Evolutionary conservation across 2,888 invertebrate genomes (phyloP).

Genomic region (Chymomyza procnemis): DNA sequence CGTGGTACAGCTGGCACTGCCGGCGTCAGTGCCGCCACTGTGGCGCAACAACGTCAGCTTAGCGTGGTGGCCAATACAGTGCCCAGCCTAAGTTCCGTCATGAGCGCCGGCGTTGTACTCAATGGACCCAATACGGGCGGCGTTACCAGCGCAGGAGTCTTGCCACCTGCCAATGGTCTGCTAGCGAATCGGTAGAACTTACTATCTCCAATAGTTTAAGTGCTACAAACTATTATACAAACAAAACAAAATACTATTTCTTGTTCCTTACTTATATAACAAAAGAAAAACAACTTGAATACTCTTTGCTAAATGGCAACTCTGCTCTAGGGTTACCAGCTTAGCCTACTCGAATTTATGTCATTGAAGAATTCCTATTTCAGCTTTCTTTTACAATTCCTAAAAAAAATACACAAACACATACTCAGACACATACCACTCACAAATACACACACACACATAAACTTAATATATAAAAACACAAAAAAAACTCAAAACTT

Average conservation of each 20-base stretch:
- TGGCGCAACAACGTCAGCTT: conserved; percentile 64
- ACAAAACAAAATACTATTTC: conserved; percentile 52
- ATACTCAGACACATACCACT: conserved; percentile 7
- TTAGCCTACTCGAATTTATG: conserved; percentile 36
- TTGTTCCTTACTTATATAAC: conserved; percentile 66
- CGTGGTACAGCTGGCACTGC: conserved; percentile 31
- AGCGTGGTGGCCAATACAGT: conserved; percentile 50
- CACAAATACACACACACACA: conserved; percentile 25
- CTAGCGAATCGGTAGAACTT: conserved; percentile 76
- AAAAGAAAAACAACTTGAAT: conserved; percentile 43
- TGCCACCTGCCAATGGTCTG: conserved; percentile 77
- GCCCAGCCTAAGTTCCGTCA: conserved; percentile 40
- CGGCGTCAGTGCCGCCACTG: conserved; percentile 25
- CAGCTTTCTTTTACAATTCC: conserved; percentile 74
- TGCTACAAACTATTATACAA: not conserved
- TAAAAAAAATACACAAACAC: conserved; percentile 36
- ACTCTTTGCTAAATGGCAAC: conserved; percentile 32
- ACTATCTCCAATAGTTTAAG: not conserved
- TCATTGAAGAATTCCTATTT: conserved; percentile 70
- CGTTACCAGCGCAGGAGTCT: conserved; percentile 38
- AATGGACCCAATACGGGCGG: conserved; percentile 53
- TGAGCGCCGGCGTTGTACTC: conserved; percentile 48
- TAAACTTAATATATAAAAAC: conserved; percentile 17
- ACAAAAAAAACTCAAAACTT: conserved; percentile 60
- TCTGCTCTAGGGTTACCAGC: conserved; percentile 11